Evolutionary conservation across 2,797 vertebrate species (phyloP).

Genomic region (Oophaga sylvatica): DNA sequence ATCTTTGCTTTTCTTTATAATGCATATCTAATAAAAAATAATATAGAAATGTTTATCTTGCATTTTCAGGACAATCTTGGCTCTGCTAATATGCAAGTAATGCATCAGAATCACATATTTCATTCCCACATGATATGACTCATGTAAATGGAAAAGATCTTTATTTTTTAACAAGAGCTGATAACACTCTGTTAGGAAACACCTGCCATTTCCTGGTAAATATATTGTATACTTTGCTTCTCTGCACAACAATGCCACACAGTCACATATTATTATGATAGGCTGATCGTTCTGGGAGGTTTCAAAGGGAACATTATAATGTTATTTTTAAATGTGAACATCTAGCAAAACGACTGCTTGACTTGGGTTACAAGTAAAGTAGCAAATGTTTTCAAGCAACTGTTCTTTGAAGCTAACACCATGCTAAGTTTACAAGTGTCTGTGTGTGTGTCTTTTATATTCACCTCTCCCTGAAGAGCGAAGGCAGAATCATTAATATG

Average conservation of each 20-base stretch:
- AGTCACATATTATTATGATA: conserved; percentile 41
- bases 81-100: neutral
- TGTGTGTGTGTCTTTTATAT: conserved; percentile 44
- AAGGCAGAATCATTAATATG: conserved; percentile 59
- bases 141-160: neutral
- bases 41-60: neutral
- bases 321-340: conserved; percentile 57
- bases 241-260: conserved; percentile 8
- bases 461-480: conserved; percentile 43
- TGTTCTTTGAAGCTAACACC: conserved; percentile 48
- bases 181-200: conserved; percentile 25
- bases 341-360: conserved; percentile 50
- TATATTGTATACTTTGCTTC: conserved; percentile 40
- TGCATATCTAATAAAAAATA: too few relatives aligned
- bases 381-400: conserved; percentile 59
- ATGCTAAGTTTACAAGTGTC: conserved; percentile 48
- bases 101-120: neutral
- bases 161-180: conserved; percentile 45
- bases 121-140: neutral
- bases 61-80: neutral
- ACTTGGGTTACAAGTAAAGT: conserved; percentile 47
- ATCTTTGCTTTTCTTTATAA: too few relatives aligned
- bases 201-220: conserved; percentile 27
- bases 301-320: conserved; percentile 58
- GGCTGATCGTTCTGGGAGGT: conserved; percentile 37